Evolutionary conservation across 2,888 invertebrate species (phyloP).

Genomic region (Mythimna pallens): DNA sequence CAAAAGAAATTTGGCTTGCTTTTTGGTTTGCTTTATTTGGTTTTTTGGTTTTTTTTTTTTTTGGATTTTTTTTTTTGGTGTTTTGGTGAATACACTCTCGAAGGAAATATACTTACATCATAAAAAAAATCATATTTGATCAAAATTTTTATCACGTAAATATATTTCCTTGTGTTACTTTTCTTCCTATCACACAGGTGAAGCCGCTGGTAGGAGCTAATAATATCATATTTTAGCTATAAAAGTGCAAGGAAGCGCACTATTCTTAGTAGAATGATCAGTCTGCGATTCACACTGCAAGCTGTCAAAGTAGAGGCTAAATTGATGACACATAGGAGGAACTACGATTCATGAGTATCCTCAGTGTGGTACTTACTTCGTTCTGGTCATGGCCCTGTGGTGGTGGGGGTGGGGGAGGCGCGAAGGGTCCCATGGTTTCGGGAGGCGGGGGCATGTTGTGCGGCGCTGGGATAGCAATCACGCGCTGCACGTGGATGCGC

Average conservation of each 20-base stretch:
- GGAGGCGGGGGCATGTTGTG: conserved; percentile 83
- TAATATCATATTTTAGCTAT: not conserved
- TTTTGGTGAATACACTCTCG: no score
- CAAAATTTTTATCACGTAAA: no score
- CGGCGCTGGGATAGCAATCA: conserved; percentile 86
- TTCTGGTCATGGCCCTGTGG: conserved; percentile 81
- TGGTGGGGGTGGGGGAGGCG: conserved; percentile 83
- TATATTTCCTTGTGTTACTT: no score
- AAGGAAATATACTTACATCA: no score
- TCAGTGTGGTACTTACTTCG: conserved; percentile 72
- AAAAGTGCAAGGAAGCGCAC: conserved; percentile 6
- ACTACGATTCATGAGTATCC: not conserved
- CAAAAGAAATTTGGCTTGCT: no score
- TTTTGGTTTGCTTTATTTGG: no score
- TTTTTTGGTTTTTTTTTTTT: no score
- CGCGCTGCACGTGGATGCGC: conserved; percentile 89
- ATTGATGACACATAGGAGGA: not conserved
- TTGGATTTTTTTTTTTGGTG: no score
- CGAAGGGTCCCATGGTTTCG: conserved; percentile 81
- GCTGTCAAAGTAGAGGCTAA: conserved; percentile 1
- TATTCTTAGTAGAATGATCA: conserved; percentile 16
- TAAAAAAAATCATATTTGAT: no score
- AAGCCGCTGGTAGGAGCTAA: no score
- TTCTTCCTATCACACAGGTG: no score
- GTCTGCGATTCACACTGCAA: not conserved